phyloP scores from a whole-genome alignment of 35 echinoderm and acorn worm genomes.

The Heliocidaris erythrogramma region DNA sequence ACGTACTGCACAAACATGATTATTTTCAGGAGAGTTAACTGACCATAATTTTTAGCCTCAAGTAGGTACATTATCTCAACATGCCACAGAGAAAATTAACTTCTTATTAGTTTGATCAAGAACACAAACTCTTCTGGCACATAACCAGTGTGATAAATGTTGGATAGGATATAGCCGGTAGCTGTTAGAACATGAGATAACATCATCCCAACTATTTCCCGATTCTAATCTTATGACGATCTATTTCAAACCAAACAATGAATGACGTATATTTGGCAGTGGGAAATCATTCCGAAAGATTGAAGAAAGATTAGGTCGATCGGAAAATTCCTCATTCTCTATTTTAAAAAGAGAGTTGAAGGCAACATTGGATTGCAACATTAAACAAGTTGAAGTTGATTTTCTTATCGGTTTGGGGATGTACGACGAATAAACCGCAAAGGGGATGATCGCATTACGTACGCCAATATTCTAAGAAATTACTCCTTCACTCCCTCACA shows the following conservation, averaged over 20 bases:
- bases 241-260: constrained; percentile 4
- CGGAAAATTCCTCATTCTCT: background rate
- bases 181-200: background rate
- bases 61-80: background rate
- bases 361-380: background rate
- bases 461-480: background rate
- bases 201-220: background rate
- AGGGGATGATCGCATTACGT: background rate
- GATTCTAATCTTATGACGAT: constrained; percentile 7
- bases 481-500: background rate
- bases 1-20: background rate
- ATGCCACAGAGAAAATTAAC: background rate
- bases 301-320: background rate
- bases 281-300: background rate
- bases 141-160: background rate
- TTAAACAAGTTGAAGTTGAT: background rate
- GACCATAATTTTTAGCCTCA: background rate
- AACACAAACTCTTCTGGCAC: background rate
- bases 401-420: background rate
- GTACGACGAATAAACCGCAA: background rate
- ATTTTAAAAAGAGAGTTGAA: background rate
- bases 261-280: background rate
- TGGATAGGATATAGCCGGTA: constrained; percentile 1
- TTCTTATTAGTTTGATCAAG: background rate
- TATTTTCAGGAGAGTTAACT: background rate